Base-by-base conservation (phyloP, 2,888 invertebrate species). In the Orgyia antiqua region DNA sequence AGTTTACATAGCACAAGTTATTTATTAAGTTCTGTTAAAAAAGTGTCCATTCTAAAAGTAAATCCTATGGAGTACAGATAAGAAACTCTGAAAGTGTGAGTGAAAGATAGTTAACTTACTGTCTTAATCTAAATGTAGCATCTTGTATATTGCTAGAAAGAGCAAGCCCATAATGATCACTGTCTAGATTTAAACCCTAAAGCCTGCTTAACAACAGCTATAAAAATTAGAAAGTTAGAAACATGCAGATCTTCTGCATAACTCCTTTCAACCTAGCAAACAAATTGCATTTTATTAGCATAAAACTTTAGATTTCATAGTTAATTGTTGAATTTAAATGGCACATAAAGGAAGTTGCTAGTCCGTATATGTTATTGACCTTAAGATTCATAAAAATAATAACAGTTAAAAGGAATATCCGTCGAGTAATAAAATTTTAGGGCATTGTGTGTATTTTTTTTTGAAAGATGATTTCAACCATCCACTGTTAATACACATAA, bases 231-330 rank as follows among this genome's bases (percentile, higher is more conserved):
- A 84, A 84, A 83, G 82, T 82, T 20, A 63, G 61, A 72, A 70
- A 72, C 68, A 68, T 74, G 74, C 71, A 77, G 53, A 61, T 74
- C 60, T 70, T 76, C 60, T 72, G 67, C 66, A 71, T 18, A 68
- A 73, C 76, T 72, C 67, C 72, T 79, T 74, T 70, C 71, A 75
- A 83, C 78, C 83, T 72, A 80, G 74, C 68, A 73, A 79, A 70
- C 61, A 74, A 74, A 80, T 74, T 83, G 80, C 77, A 82, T 80
- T 79, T 74, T 76, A 82, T 80, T 79, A 75, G 67, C 76, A 76
- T 76, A 74, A 76, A 75, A 71, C 58, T 75, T 70, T 69, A 69
- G 69, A 73, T 79, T 82, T 84, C 75, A 66, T 73, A 62, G 58
- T 57, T 66, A 73, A 72, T 73, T 69, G 65, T 63, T 66, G 65